Evolutionary conservation across 2,888 invertebrate species (phyloP), one percentile per base, ranked within the genome.

Genomic region (Apotomis betuletana): DNA sequence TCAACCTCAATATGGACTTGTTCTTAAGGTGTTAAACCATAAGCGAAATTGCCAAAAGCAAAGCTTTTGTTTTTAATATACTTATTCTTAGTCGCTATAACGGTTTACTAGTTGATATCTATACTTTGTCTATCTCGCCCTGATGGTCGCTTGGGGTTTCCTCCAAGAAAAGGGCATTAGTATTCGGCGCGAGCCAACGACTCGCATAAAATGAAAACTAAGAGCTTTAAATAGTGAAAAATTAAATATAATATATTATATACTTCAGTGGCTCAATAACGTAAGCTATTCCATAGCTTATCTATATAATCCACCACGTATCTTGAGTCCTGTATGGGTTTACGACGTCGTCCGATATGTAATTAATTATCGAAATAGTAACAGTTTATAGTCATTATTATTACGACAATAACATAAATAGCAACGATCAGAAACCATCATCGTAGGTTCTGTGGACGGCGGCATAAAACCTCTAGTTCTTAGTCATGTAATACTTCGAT

Each of bases 191-290:
- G 90, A 84, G 85, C 81, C 79, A 87, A 88, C 84, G 82, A 84
- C 85, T 91, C 89, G 91, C 87, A 86, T 87, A 77, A 87, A 86
- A 90, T 88, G 90, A 92, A 90, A 91, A 90, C 90, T 93, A 93
- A 93, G 93, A 94, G 94, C 94, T 94, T 94, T 94, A 94, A 94
- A 92, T 94, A 94, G 93, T 88, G 86, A 91, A 91, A 86, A 85
- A 81, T 83, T 88, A 87, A 90, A 88, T 90, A 88, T 89, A 87
- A 89, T 75, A 73, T 90, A 87, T 85, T 87, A 90, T 89, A 90
- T 88, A 92, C 89, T 92, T 91, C 90, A 88, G 88, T 87, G 87
- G 92, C 92, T 93, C 92, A 92, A 88, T 90, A 87, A 83, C 86
- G 85, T 91, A 92, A 90, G 91, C 91, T 91, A 90, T 87, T 62